phyloP scores from a whole-genome alignment of 1,140 invertebrate genomes.

The Babylonia areolata region DNA sequence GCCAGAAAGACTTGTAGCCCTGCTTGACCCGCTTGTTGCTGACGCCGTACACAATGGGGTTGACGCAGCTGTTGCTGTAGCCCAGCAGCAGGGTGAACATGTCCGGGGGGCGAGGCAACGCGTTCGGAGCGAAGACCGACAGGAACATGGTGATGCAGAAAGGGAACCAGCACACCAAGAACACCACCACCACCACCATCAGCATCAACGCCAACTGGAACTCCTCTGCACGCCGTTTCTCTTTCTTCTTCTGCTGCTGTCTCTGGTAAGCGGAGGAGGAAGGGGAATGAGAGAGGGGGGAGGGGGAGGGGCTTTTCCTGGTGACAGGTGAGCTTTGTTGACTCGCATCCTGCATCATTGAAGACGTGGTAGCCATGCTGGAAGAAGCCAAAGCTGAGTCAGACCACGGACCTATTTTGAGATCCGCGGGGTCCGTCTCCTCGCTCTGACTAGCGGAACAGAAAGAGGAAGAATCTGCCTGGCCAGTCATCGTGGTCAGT shows the following conservation, averaged over 20 bases:
- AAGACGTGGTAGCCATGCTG: too few relatives aligned
- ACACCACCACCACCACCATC: slow-evolving; percentile 60
- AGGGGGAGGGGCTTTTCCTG: too few relatives aligned
- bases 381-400: too few relatives aligned
- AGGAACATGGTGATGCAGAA: slow-evolving; percentile 71
- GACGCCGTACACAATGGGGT: slow-evolving; percentile 69
- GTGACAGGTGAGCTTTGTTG: too few relatives aligned
- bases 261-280: not conserved
- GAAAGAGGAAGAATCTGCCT: too few relatives aligned
- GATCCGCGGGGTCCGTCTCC: too few relatives aligned
- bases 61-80: slow-evolving; percentile 67
- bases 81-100: slow-evolving; percentile 67
- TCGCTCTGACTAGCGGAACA: too few relatives aligned
- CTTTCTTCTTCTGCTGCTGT: slow-evolving; percentile 4
- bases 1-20: slow-evolving; percentile 56
- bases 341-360: too few relatives aligned
- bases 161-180: slow-evolving; percentile 68
- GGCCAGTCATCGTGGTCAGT: too few relatives aligned
- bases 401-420: too few relatives aligned
- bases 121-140: slow-evolving; percentile 50
- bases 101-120: slow-evolving; percentile 51
- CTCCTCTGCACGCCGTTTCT: slow-evolving; percentile 53
- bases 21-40: slow-evolving; percentile 64
- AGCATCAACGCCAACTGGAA: slow-evolving; percentile 58
- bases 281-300: too few relatives aligned